phyloP scores from a whole-genome alignment of 2,888 invertebrate genomes.

The Lycia hirtaria region DNA sequence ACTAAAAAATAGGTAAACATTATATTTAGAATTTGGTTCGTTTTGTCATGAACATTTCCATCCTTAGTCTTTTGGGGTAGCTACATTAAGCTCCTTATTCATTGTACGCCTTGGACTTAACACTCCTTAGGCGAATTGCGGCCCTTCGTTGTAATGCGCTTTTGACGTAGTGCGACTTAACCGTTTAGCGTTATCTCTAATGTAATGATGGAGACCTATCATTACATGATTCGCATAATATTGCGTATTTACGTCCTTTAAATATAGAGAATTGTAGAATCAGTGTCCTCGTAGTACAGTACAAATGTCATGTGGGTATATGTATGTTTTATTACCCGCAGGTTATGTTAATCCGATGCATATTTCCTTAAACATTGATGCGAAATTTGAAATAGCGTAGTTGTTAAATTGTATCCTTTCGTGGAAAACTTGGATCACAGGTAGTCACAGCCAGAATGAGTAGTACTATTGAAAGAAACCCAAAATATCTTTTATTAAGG shows the following conservation, averaged over 20 bases:
- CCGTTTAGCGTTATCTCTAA: conserved; percentile 44
- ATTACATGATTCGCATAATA: conserved; percentile 46
- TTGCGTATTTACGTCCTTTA: conserved; percentile 50
- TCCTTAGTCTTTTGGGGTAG: too few relatives aligned
- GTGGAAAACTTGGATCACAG: conserved; percentile 42
- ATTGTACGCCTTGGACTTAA: too few relatives aligned
- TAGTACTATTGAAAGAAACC: too few relatives aligned
- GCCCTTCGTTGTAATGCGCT: too few relatives aligned
- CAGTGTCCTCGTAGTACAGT: conserved; percentile 64
- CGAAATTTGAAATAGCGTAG: conserved; percentile 59
- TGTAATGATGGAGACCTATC: conserved; percentile 39
- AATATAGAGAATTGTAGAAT: conserved; percentile 55
- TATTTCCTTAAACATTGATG: conserved; percentile 57
- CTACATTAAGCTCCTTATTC: too few relatives aligned
- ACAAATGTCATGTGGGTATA: conserved; percentile 69
- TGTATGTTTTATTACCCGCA: conserved; percentile 75
- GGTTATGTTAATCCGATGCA: conserved; percentile 70
- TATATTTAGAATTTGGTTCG: too few relatives aligned
- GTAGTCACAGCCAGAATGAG: conserved; percentile 51
- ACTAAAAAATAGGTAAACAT: too few relatives aligned
- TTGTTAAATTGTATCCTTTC: conserved; percentile 49
- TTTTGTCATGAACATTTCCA: too few relatives aligned
- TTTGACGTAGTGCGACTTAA: too few relatives aligned
- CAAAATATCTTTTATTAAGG: too few relatives aligned
- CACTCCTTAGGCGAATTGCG: too few relatives aligned